phyloP scores from a whole-genome alignment of 2,888 invertebrate genomes.

The Polydrusus cervinus region DNA sequence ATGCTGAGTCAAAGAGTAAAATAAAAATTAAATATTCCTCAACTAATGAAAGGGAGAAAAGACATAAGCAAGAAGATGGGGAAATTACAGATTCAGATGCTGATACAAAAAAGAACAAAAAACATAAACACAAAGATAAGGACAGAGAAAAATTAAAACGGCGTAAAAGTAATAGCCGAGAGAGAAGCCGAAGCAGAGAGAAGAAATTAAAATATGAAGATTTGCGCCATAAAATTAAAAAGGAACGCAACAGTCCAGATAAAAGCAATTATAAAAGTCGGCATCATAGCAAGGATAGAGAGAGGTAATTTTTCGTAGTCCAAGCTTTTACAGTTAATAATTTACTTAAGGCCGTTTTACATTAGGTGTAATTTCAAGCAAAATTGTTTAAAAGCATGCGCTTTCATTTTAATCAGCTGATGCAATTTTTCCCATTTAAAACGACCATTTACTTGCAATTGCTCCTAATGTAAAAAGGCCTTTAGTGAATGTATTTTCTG shows the following conservation, averaged over 20 bases:
- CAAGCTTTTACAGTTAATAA: too few species aligned
- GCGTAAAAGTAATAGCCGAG: conserved; percentile 64
- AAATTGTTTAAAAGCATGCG: too few species aligned
- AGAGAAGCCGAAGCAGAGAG: conserved; percentile 63
- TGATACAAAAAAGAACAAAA: conserved; percentile 46
- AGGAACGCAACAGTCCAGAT: conserved; percentile 41
- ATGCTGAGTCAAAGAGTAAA: conserved; percentile 29
- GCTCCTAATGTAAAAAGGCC: too few species aligned
- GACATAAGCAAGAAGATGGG: conserved; percentile 71
- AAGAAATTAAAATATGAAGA: conserved; percentile 60
- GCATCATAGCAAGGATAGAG: conserved; percentile 45
- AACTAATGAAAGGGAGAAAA: conserved; percentile 63
- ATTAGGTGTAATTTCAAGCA: too few species aligned
- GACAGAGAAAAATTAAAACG: conserved; percentile 55
- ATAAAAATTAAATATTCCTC: conserved; percentile 35
- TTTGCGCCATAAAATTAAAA: conserved; percentile 53
- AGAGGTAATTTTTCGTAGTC: conserved; percentile 4
- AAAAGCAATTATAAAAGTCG: conserved; percentile 41
- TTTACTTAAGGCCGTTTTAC: too few species aligned
- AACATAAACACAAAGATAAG: conserved; percentile 60
- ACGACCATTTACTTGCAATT: too few species aligned
- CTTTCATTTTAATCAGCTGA: too few species aligned
- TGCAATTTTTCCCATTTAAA: too few species aligned
- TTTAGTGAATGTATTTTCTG: too few species aligned
- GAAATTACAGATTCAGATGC: conserved; percentile 58